These are phyloP conservation scores for Sternarchorhynchus goeldii DNA, from an alignment of 2,797 vertebrate species.

Conservation along the genomic window DNA sequence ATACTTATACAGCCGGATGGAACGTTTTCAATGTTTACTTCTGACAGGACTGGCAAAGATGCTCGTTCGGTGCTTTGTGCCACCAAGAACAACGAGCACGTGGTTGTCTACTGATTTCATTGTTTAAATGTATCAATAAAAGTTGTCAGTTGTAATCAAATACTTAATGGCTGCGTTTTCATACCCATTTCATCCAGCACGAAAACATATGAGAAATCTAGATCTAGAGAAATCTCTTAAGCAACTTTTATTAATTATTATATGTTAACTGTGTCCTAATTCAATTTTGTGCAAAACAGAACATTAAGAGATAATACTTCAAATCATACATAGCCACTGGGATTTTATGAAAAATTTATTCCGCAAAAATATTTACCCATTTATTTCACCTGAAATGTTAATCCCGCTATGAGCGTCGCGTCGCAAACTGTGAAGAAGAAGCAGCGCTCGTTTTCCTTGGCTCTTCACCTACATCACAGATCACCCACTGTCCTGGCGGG, in stretches of 20 bases:
- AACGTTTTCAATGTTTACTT: neutral
- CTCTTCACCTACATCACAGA: constrained; percentile 69
- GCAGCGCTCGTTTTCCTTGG: constrained; percentile 48
- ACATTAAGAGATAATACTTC: neutral
- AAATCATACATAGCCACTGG: neutral
- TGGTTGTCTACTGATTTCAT: constrained; percentile 75
- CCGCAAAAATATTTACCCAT: constrained; percentile 33
- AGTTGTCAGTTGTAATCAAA: constrained; percentile 59
- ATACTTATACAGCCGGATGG: neutral
- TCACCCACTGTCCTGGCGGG: constrained; percentile 78
- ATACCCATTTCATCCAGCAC: neutral
- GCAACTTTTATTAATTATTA: neutral
- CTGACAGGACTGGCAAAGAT: constrained; percentile 31
- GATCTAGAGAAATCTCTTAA: neutral
- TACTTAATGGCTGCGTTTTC: neutral
- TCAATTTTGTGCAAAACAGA: neutral
- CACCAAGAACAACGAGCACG: constrained; percentile 72
- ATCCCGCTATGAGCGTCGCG: constrained; percentile 45
- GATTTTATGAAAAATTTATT: neutral
- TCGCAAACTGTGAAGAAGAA: constrained; percentile 50
- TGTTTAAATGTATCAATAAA: constrained; percentile 72
- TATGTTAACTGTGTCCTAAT: neutral
- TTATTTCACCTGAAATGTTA: constrained; percentile 29
- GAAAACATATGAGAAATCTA: neutral
- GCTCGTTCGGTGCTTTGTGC: constrained; percentile 32